Evolutionary conservation across 2,888 invertebrate genomes (phyloP), one percentile per base, ranked within the genome.

Genomic region (Diarsia brunnea): DNA sequence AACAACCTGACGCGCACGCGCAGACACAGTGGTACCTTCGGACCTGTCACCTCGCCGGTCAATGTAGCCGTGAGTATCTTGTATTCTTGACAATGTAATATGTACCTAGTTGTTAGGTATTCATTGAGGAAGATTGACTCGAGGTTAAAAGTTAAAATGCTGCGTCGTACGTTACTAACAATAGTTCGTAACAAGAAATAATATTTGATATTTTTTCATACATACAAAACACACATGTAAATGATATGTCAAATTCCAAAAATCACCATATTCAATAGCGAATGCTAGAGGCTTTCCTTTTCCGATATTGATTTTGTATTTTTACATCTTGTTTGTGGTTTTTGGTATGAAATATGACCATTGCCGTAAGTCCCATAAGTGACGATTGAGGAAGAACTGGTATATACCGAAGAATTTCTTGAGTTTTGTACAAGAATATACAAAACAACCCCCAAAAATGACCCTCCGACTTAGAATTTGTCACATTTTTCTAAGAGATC

Each of bases 1-100:
- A 97, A 96, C 90, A 97, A 97, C 87, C 94, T 97, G 90, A 97
- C 98, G 86, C 97, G 99, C 88, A 98, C 98, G 78, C 97, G 99
- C 79, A 97, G 99, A 87, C 98, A 98, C 95, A 99, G 99, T 79
- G 98, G 99, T 78, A 99, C 99, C 95, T 98, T 98, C 95, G 98
- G 98, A 92, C 97, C 98, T 65, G 95, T 97, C 65, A 96, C 97
- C 51, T 95, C 95, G 27, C 94, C 95, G 11, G 90, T 93, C 53
- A 93, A 89, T 76, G 82, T 91, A 79, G 87, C 90, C 43, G 87
- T 88, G 72, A 89, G 88, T 82, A 60, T 73, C n/a, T 43, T 43
- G 11, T 16, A 27, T 74, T 63, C 19, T 58, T 77, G 27, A 53
- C n/a, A 55, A 55, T 63, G 27, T 47, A 53, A 61, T 12, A 47